These are phyloP conservation scores for Apogon talboti DNA, from an alignment of 2,797 vertebrate species.

Conservation along the genomic window DNA sequence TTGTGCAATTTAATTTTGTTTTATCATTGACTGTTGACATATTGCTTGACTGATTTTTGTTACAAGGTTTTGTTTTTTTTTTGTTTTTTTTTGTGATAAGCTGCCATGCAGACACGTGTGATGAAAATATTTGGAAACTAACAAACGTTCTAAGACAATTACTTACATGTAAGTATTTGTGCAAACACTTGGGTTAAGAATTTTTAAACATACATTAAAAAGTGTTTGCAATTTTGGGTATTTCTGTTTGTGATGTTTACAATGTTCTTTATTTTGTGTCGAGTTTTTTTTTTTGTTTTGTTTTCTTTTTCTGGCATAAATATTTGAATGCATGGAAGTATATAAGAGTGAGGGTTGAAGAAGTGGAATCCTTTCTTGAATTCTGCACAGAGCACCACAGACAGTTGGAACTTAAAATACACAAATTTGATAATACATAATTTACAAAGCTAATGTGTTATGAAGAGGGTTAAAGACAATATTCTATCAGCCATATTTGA, in stretches of 20 bases:
- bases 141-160: constrained; percentile 32
- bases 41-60: constrained; percentile 34
- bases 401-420: too few relatives aligned
- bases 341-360: constrained; percentile 45
- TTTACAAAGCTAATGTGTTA: constrained; percentile 8
- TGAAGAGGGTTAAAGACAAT: not conserved
- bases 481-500: not conserved
- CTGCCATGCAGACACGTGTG: constrained; percentile 17
- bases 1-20: constrained; percentile 70
- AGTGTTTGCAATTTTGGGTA: constrained; percentile 35
- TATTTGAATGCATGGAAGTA: constrained; percentile 16
- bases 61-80: constrained; percentile 14
- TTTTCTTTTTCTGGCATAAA: constrained; percentile 9
- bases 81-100: constrained; percentile 32
- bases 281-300: constrained; percentile 9
- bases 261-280: constrained; percentile 26
- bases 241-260: constrained; percentile 58
- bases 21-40: constrained; percentile 50
- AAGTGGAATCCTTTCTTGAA: constrained; percentile 28
- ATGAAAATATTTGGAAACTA: constrained; percentile 1
- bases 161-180: constrained; percentile 14
- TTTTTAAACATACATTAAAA: constrained; percentile 25
- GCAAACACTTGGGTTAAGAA: constrained; percentile 16
- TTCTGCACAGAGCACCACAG: not conserved
- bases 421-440: not conserved